Evolutionary conservation across 2,888 invertebrate genomes (phyloP).

Genomic region (Eulithis testata): DNA sequence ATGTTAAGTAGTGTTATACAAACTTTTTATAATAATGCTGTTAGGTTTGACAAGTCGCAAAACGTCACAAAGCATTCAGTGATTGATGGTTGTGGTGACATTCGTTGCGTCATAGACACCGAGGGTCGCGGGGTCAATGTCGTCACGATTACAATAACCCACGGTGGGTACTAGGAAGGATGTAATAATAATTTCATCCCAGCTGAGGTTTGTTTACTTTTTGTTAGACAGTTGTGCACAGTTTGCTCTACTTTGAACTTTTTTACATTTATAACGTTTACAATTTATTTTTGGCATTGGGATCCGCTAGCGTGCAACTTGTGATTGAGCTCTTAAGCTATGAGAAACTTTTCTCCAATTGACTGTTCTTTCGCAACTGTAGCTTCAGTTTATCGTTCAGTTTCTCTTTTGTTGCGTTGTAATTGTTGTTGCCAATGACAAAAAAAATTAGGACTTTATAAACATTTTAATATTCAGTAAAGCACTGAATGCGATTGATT

Average conservation of each 20-base stretch:
- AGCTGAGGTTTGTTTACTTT: slow-evolving; percentile 47
- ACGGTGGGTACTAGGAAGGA: slow-evolving; percentile 49
- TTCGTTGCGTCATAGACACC: slow-evolving; percentile 66
- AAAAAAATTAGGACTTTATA: slow-evolving; percentile 27
- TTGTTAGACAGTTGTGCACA: slow-evolving; percentile 21
- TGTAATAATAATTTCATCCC: slow-evolving; percentile 53
- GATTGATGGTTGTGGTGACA: slow-evolving; percentile 81
- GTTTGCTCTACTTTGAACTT: slow-evolving; percentile 17
- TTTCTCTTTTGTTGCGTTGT: slow-evolving; percentile 24
- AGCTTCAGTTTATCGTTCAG: slow-evolving; percentile 26
- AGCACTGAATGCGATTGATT: neutral
- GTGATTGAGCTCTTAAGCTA: slow-evolving; percentile 28
- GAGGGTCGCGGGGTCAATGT: slow-evolving; percentile 79
- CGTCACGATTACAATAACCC: slow-evolving; percentile 69
- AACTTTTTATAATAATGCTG: slow-evolving; percentile 19
- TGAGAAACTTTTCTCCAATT: slow-evolving; percentile 28
- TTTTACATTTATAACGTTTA: slow-evolving; percentile 17
- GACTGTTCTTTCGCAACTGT: slow-evolving; percentile 23
- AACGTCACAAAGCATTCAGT: slow-evolving; percentile 71
- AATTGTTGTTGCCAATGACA: slow-evolving; percentile 21
- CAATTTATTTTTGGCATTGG: slow-evolving; percentile 18
- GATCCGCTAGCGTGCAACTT: slow-evolving; percentile 24
- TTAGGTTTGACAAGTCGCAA: slow-evolving; percentile 60
- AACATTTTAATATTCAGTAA: slow-evolving; percentile 19
- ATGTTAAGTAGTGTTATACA: neutral